Evolutionary conservation across 1,140 invertebrate genomes (phyloP).

Genomic region (Drosophila rufa): DNA sequence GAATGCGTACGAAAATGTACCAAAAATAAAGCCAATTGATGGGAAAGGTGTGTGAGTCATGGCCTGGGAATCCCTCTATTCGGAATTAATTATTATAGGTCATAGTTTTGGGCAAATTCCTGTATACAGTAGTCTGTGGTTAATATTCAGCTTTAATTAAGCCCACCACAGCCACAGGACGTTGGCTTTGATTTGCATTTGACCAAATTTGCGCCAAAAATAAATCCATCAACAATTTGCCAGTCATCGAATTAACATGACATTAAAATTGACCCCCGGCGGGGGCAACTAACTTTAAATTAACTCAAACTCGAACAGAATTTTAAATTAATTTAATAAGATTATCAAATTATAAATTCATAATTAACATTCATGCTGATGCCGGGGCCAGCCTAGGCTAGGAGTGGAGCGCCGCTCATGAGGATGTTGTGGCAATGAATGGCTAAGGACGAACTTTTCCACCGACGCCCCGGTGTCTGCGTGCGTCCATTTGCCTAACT

Average conservation of each 20-base stretch:
- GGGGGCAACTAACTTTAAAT: conserved; percentile 68
- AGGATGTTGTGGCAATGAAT: conserved; percentile 34
- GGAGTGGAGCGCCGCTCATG: background rate
- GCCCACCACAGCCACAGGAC: background rate
- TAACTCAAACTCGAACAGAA: conserved; percentile 77
- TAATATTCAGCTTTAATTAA: background rate
- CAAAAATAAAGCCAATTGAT: conserved; percentile 8
- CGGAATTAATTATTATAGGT: background rate
- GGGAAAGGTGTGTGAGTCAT: conserved; percentile 11
- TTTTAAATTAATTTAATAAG: conserved; percentile 83
- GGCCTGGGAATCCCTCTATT: conserved; percentile 4
- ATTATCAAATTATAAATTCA: conserved; percentile 83
- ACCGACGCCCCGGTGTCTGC: conserved; percentile 1
- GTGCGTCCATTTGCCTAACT: conserved; percentile 53
- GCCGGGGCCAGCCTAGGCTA: background rate
- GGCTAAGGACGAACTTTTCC: conserved; percentile 53
- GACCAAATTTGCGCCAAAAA: background rate
- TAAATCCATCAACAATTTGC: conserved; percentile 32
- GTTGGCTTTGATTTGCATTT: conserved; percentile 9
- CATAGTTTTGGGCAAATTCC: background rate
- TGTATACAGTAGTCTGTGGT: too few relatives aligned
- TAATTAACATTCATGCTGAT: conserved; percentile 76
- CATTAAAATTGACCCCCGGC: conserved; percentile 54
- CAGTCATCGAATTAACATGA: conserved; percentile 64
- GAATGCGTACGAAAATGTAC: conserved; percentile 6